Percentiles rank a stretch among this genome's conserved stretches.
Conservation (phyloP, 2,113 vertebrate genomes). For the Gambusia holbrooki region DNA sequence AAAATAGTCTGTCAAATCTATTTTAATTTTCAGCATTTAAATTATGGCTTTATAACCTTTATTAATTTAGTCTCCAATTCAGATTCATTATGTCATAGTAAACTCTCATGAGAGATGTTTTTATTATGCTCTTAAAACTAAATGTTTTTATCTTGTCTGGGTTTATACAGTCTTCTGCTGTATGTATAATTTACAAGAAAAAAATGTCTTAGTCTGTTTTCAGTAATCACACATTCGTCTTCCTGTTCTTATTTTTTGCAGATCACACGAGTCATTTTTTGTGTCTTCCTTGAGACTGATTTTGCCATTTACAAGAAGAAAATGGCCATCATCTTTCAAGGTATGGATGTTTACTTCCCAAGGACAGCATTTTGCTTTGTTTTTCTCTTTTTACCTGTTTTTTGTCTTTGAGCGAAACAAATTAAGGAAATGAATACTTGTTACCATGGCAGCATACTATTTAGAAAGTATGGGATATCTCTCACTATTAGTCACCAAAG, state of each 20-base stretch:
- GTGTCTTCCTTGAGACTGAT: conserved; percentile 96
- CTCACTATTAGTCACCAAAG: conserved; percentile 14
- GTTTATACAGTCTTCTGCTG: conserved; percentile 23
- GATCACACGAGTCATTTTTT: conserved; percentile 97
- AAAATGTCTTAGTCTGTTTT: conserved; percentile 14
- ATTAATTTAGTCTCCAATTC: neutral
- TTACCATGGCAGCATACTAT: conserved; percentile 13
- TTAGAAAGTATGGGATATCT: neutral
- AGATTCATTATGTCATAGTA: no score
- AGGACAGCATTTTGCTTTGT: neutral
- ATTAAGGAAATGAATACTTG: conserved; percentile 3
- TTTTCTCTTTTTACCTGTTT: neutral
- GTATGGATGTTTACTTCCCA: conserved; percentile 69
- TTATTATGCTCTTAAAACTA: conserved; percentile 2
- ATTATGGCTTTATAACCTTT: conserved; percentile 18
- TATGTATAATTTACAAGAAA: conserved; percentile 16
- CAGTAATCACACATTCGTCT: conserved; percentile 44
- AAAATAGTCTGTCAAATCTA: no score
- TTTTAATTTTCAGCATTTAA: conserved; percentile 15
- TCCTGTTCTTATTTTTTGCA: conserved; percentile 71
- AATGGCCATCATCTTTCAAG: conserved; percentile 90
- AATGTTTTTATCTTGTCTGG: conserved; percentile 24
- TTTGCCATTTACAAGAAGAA: conserved; percentile 97
- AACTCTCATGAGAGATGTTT: conserved; percentile 47
- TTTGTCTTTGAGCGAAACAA: neutral